Percentiles rank a stretch among this genome's conserved stretches.
Evolutionary conservation across 1,140 invertebrate genomes (phyloP).

Genomic region (Cephus cinctus): DNA sequence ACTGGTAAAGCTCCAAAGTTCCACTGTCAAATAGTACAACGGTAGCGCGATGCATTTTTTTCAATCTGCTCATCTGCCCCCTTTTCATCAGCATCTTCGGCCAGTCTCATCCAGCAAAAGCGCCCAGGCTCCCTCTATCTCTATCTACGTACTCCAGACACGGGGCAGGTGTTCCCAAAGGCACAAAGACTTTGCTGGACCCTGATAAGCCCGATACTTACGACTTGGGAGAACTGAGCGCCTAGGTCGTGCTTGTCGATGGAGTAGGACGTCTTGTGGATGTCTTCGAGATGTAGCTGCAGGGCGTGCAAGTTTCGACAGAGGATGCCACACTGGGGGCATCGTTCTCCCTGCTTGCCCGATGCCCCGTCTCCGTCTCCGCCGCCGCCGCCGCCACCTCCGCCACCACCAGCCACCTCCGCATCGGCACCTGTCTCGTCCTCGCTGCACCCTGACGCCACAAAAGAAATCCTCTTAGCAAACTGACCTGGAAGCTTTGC

Average conservation of each 20-base stretch:
- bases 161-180: too few species aligned
- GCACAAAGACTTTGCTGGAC: too few species aligned
- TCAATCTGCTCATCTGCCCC: too few species aligned
- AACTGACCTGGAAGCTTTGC: too few species aligned
- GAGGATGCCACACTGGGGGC: conserved; percentile 50
- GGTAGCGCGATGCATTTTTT: too few species aligned
- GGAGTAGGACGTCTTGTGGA: conserved; percentile 45
- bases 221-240: conserved; percentile 55
- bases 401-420: conserved; percentile 48
- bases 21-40: too few species aligned
- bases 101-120: too few species aligned
- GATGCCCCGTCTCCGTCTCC: conserved; percentile 33
- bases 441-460: conserved; percentile 49
- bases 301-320: conserved; percentile 49
- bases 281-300: conserved; percentile 51
- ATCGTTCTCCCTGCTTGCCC: conserved; percentile 40
- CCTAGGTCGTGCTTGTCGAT: conserved; percentile 52
- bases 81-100: too few species aligned
- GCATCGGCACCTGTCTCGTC: conserved; percentile 52
- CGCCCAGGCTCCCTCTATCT: background rate
- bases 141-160: too few species aligned
- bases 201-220: too few species aligned
- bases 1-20: too few species aligned
- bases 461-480: background rate
- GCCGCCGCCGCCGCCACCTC: conserved; percentile 35